Conservation (phyloP, 2,113 vertebrate species). For the Neogale vison region DNA sequence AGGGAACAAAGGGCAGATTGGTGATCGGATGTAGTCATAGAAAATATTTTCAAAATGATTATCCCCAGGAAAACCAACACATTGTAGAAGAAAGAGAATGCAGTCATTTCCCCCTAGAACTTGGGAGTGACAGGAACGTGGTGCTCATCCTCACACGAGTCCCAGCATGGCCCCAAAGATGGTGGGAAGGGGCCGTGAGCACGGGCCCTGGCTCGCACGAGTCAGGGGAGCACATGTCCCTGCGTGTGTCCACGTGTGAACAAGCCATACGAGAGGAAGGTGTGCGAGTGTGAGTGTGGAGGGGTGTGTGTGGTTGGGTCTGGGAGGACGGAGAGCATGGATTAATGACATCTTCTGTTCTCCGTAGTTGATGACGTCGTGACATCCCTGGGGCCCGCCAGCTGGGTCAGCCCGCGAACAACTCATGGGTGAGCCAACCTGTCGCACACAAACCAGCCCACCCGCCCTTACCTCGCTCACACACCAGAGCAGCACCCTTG, state of each 20-base stretch:
- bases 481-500: too few relatives aligned
- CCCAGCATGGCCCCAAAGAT: accelerated
- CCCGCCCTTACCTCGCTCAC: not conserved
- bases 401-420: too few relatives aligned
- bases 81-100: not conserved
- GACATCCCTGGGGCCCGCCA: not conserved
- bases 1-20: accelerated
- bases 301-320: not conserved
- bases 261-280: not conserved
- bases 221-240: not conserved
- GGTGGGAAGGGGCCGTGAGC: accelerated
- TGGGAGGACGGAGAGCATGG: not conserved
- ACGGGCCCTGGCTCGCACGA: accelerated
- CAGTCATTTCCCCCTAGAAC: accelerated
- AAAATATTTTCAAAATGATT: accelerated
- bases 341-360: accelerated
- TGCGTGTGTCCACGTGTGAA: not conserved
- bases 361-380: accelerated
- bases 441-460: not conserved
- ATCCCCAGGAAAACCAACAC: not conserved
- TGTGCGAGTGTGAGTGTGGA: not conserved
- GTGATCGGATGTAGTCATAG: accelerated
- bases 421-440: not conserved
- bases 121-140: accelerated
- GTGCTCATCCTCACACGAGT: accelerated